These are phyloP conservation scores for Agrochola lychnidis DNA, from an alignment of 2,888 invertebrate genomes.

Conservation along the genomic window DNA sequence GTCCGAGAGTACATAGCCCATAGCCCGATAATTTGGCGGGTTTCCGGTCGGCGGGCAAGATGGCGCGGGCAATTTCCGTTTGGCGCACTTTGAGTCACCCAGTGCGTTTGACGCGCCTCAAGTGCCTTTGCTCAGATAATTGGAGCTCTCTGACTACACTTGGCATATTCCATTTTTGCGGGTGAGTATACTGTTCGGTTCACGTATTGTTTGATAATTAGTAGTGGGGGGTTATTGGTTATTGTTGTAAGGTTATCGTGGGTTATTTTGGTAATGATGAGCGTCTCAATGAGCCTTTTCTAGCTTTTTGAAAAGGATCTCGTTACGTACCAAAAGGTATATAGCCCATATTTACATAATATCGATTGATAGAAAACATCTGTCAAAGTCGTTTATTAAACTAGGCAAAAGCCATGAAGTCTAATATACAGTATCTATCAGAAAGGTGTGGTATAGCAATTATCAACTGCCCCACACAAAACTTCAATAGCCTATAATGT, in stretches of 20 bases:
- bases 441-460: not conserved
- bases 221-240: not conserved
- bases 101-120: conserved; percentile 77
- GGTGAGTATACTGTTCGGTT: conserved; percentile 10
- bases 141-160: conserved; percentile 58
- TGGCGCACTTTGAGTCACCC: conserved; percentile 69
- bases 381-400: not conserved
- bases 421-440: not conserved
- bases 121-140: conserved; percentile 67
- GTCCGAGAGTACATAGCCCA: conserved; percentile 45
- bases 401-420: not conserved
- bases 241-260: not conserved
- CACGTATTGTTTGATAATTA: conserved; percentile 40
- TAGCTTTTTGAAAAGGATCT: not conserved
- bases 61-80: conserved; percentile 82
- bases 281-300: not conserved
- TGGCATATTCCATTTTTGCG: conserved; percentile 56
- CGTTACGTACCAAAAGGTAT: not conserved
- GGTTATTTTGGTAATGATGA: not conserved
- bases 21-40: conserved; percentile 74
- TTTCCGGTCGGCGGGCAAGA: conserved; percentile 79
- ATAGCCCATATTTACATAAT: not conserved
- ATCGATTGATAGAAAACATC: not conserved
- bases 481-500: no score
- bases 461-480: no score